phyloP scores from a whole-genome alignment of 1,140 invertebrate species.

The Drosophila repleta region DNA sequence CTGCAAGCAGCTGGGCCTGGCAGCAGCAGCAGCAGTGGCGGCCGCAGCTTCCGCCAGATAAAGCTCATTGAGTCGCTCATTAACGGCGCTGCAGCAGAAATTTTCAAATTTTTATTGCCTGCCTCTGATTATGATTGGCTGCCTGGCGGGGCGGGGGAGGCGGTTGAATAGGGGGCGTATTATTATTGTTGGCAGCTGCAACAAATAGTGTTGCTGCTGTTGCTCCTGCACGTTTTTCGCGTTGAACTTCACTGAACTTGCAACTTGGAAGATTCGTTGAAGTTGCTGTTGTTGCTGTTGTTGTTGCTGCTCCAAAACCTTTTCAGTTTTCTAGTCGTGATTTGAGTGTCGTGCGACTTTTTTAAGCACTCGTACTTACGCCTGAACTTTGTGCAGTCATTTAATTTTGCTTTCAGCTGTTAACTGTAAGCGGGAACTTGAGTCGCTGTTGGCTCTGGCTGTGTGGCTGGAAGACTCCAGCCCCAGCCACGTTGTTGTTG shows the following conservation, averaged over 20 bases:
- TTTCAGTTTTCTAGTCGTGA: constrained; percentile 68
- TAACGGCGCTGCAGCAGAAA: constrained; percentile 48
- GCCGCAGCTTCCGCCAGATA: constrained; percentile 62
- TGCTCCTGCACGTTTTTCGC: constrained; percentile 81
- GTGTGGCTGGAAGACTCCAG: constrained; percentile 26
- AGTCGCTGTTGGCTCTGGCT: constrained; percentile 30
- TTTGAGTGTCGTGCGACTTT: constrained; percentile 80
- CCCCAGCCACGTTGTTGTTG: constrained; percentile 29
- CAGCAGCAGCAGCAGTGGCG: constrained; percentile 25
- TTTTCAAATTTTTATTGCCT: constrained; percentile 75
- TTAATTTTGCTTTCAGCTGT: constrained; percentile 70
- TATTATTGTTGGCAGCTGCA: constrained; percentile 40
- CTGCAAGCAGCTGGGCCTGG: constrained; percentile 59
- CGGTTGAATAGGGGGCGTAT: background rate
- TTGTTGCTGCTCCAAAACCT: constrained; percentile 54
- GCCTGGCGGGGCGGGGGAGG: background rate
- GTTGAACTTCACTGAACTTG: constrained; percentile 81
- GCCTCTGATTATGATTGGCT: constrained; percentile 70
- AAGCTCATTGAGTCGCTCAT: constrained; percentile 64
- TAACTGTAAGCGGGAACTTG: constrained; percentile 46
- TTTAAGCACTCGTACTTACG: constrained; percentile 61
- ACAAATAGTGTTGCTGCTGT: constrained; percentile 44
- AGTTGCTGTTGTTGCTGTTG: constrained; percentile 50
- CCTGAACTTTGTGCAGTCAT: constrained; percentile 76
- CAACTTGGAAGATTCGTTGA: constrained; percentile 58